These are phyloP conservation scores for Danio kyathit DNA, from an alignment of 2,797 vertebrate species.

Conservation along the genomic window DNA sequence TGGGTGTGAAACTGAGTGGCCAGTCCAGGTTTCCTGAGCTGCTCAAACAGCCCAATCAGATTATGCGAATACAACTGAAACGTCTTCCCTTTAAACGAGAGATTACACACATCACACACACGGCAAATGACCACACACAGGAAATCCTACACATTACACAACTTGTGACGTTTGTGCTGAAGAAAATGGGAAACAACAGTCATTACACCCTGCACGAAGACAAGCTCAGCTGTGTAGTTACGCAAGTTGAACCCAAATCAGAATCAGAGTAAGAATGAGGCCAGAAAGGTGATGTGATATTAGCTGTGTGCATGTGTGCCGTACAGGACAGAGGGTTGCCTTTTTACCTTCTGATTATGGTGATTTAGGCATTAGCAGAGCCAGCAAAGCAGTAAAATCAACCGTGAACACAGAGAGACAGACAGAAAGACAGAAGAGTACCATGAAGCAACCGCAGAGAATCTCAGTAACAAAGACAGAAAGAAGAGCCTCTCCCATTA, in stretches of 20 bases:
- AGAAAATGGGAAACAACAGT: constrained; percentile 2
- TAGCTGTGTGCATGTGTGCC: constrained; percentile 29
- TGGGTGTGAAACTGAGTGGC: constrained; percentile 97
- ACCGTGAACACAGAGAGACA: constrained; percentile 69
- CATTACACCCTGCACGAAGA: constrained; percentile 10
- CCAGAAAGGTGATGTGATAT: constrained; percentile 43
- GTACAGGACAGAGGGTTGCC: constrained; percentile 58
- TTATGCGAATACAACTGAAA: constrained; percentile 99
- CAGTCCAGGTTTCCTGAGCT: constrained; percentile 95
- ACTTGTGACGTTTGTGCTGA: neutral
- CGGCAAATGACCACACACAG: constrained; percentile 1
- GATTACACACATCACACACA: neutral
- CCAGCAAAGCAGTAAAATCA: constrained; percentile 79
- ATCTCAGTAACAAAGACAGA: constrained; percentile 47
- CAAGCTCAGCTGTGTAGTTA: constrained; percentile 34
- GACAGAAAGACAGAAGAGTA: constrained; percentile 47
- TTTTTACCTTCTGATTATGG: constrained; percentile 94
- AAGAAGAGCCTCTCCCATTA: constrained; percentile 8
- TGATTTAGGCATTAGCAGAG: constrained; percentile 78
- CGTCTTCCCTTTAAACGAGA: constrained; percentile 85
- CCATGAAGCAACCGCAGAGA: constrained; percentile 55
- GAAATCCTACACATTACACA: neutral
- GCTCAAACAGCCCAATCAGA: constrained; percentile 96
- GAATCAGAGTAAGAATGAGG: constrained; percentile 33
- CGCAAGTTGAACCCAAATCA: constrained; percentile 8